Evolutionary conservation across 2,797 vertebrate species (phyloP).

Genomic region (Halcyon smyrnensis): DNA sequence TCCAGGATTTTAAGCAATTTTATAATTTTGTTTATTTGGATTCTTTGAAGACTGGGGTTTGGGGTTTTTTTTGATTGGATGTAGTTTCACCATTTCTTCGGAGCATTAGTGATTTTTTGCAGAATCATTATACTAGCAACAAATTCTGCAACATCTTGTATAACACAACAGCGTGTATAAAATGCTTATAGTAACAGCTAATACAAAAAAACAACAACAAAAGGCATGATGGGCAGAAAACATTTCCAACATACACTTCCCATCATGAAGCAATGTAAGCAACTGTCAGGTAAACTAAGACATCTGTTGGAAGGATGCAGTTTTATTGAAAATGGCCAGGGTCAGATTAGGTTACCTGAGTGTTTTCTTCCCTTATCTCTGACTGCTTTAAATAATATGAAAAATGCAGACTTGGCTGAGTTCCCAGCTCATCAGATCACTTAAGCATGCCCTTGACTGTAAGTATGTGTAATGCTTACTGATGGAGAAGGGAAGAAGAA

Average conservation of each 20-base stretch:
- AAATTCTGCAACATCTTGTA: background rate
- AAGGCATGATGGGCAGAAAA: background rate
- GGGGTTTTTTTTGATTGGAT: background rate
- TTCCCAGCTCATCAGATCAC: slow-evolving; percentile 43
- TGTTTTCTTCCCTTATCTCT: slow-evolving; percentile 7
- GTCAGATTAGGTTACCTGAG: background rate
- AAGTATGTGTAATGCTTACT: background rate
- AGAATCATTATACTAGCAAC: background rate
- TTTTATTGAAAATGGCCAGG: background rate
- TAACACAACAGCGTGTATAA: background rate
- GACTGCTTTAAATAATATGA: slow-evolving; percentile 35
- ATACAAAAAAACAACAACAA: background rate
- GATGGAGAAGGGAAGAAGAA: background rate
- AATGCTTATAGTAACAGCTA: background rate
- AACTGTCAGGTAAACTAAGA: background rate
- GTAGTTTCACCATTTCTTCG: background rate
- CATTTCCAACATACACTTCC: background rate
- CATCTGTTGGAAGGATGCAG: background rate
- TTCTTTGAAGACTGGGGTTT: background rate
- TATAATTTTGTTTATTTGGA: background rate
- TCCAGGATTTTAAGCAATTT: background rate
- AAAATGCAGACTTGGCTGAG: slow-evolving; percentile 31
- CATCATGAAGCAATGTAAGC: background rate
- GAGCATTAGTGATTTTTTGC: background rate
- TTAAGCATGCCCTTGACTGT: background rate